A percentile compares a stretch with the other conserved stretches of the same genome.
Evolutionary conservation across 2,113 vertebrate species (phyloP).

Genomic region (Aramus guarauna): DNA sequence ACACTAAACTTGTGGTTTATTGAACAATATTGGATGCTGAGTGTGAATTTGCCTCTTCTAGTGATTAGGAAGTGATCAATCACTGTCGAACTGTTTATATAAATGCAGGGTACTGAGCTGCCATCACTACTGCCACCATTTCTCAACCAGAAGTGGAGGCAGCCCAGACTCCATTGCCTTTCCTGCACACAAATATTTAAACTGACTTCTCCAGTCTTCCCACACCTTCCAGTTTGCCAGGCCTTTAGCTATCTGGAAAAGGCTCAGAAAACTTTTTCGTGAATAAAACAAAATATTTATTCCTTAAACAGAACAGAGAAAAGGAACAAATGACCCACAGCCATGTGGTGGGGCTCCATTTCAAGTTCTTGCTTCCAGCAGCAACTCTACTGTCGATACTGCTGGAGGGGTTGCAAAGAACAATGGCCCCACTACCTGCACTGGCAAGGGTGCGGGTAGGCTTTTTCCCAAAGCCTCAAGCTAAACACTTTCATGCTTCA

Average conservation of each 20-base stretch:
- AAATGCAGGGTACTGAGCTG: background rate
- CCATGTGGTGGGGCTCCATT: accelerated
- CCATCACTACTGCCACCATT: accelerated
- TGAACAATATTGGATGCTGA: background rate
- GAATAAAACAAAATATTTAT: background rate
- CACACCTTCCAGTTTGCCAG: background rate
- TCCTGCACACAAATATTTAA: background rate
- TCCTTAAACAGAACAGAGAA: background rate
- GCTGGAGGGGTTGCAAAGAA: background rate
- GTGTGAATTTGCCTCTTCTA: background rate
- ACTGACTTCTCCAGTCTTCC: background rate
- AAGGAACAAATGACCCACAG: background rate
- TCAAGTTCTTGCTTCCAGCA: accelerated
- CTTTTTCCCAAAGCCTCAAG: background rate
- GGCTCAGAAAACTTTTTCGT: background rate
- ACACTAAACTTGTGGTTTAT: background rate
- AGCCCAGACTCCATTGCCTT: background rate
- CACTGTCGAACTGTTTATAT: background rate
- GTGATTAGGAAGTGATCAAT: background rate
- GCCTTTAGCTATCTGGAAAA: background rate
- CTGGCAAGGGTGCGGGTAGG: accelerated
- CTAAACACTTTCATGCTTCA: background rate
- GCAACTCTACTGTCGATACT: background rate
- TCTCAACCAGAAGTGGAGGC: background rate
- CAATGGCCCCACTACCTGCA: background rate